These are phyloP conservation scores for Theristicus caerulescens DNA, from an alignment of 2,113 vertebrate species.

Conservation along the genomic window DNA sequence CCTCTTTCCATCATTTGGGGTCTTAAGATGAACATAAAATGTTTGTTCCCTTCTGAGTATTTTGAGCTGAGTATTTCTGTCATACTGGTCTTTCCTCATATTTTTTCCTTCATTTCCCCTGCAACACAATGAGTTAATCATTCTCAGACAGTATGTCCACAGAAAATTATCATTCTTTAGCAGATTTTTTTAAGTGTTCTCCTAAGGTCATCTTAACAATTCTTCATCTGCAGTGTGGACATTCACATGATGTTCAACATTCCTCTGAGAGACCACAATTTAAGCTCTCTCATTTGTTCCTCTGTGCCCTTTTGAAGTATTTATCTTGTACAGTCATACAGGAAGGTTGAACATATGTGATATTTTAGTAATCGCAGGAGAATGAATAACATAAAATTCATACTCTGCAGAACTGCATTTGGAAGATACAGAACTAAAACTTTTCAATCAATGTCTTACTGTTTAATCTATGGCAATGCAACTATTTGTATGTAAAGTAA, in stretches of 20 bases:
- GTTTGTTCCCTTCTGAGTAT: not conserved
- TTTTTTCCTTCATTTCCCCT: not conserved
- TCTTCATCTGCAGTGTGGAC: not conserved
- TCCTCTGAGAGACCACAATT: not conserved
- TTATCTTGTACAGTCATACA: not conserved
- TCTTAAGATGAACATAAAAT: not conserved
- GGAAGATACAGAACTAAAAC: not conserved
- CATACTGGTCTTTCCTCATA: not conserved
- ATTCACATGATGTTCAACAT: constrained; percentile 33
- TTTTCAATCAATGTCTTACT: not conserved
- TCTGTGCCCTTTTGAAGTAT: not conserved
- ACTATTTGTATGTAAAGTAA: not conserved
- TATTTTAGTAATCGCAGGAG: not conserved
- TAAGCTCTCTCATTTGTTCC: not conserved
- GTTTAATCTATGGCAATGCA: not conserved
- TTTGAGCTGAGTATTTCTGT: not conserved
- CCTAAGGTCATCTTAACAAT: constrained; percentile 1
- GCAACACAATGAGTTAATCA: not conserved
- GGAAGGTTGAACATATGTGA: not conserved
- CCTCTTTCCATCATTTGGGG: not conserved
- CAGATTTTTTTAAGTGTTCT: not conserved
- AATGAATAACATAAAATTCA: not conserved
- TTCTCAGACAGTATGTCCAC: not conserved
- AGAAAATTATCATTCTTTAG: not conserved
- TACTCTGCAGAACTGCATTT: not conserved